Evolutionary conservation across 2,113 vertebrate species (phyloP).

Genomic region (Tauraco erythrolophus): DNA sequence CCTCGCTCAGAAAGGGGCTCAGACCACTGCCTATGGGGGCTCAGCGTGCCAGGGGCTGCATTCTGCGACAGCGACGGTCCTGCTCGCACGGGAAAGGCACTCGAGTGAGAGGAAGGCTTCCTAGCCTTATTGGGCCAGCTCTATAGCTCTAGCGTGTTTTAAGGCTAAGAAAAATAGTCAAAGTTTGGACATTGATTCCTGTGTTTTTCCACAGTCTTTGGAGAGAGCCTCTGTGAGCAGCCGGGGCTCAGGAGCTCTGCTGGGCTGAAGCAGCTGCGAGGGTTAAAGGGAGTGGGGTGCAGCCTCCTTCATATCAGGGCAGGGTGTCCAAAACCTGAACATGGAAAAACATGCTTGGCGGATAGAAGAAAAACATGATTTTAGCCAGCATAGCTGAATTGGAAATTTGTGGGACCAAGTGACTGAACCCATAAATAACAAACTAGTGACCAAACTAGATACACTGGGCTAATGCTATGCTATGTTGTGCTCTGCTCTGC

Average conservation of each 20-base stretch:
- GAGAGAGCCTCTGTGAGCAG: background rate
- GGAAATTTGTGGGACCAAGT: background rate
- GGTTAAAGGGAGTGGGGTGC: background rate
- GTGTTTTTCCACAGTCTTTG: background rate
- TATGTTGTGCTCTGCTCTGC: no score
- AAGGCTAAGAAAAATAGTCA: background rate
- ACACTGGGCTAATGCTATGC: background rate
- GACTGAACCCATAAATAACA: background rate
- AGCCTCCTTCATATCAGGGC: background rate
- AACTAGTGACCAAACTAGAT: background rate
- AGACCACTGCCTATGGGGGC: accelerated
- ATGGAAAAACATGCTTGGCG: background rate
- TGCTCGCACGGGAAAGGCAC: background rate
- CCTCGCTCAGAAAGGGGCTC: accelerated
- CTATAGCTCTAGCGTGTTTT: background rate
- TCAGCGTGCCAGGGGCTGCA: background rate
- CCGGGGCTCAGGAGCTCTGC: background rate
- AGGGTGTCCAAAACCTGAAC: background rate
- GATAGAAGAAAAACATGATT: background rate
- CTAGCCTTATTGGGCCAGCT: background rate
- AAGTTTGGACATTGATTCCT: background rate
- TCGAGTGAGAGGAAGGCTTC: background rate
- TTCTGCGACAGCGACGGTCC: accelerated
- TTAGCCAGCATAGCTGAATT: background rate
- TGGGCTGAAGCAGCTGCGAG: accelerated